phyloP scores from a whole-genome alignment of 2,888 invertebrate genomes.

The Acleris holmiana region DNA sequence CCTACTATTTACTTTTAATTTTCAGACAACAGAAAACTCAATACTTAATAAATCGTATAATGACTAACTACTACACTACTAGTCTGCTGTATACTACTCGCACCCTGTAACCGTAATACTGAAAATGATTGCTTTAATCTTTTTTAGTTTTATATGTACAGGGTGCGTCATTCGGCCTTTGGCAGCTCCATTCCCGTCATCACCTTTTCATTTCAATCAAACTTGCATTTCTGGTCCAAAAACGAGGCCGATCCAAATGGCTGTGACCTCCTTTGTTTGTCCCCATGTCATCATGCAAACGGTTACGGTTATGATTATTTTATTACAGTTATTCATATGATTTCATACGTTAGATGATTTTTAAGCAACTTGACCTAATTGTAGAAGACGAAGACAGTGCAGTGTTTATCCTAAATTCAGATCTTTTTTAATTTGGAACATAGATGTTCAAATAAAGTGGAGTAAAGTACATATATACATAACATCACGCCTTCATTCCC shows the following conservation, averaged over 20 bases:
- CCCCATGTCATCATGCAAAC: constrained; percentile 25
- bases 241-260: constrained; percentile 22
- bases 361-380: constrained; percentile 6
- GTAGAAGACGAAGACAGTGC: not conserved
- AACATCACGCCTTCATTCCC: too few relatives aligned
- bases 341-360: constrained; percentile 4
- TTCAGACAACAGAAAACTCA: too few relatives aligned
- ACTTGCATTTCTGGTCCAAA: constrained; percentile 25
- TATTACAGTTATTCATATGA: constrained; percentile 18
- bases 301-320: constrained; percentile 32
- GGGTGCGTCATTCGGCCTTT: constrained; percentile 1
- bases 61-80: too few relatives aligned
- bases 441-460: too few relatives aligned
- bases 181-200: constrained; percentile 7
- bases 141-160: not conserved
- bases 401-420: too few relatives aligned
- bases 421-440: too few relatives aligned
- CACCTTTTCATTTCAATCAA: constrained; percentile 12
- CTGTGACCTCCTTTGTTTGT: constrained; percentile 27
- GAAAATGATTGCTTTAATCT: too few relatives aligned
- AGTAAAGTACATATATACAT: too few relatives aligned
- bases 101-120: too few relatives aligned
- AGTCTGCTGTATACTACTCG: too few relatives aligned
- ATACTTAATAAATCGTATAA: too few relatives aligned
- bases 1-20: too few relatives aligned